A percentile compares a stretch with the other conserved stretches of the same genome.
Evolutionary conservation across 2,888 invertebrate genomes (phyloP).

Genomic region (Drosophila monieri): DNA sequence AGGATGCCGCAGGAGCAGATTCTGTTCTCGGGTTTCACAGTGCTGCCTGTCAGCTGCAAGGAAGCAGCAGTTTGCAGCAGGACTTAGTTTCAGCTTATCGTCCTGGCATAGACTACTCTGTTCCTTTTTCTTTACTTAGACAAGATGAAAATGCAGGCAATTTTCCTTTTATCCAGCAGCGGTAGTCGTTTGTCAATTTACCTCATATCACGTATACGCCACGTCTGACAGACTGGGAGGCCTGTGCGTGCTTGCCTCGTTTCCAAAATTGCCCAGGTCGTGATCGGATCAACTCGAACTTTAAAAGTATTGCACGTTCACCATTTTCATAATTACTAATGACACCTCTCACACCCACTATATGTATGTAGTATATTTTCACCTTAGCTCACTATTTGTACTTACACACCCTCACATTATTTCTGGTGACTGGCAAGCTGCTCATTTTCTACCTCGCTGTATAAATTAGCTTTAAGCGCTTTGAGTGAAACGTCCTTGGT

Average conservation of each 20-base stretch:
- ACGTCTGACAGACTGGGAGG: slow-evolving; percentile 10
- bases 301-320: slow-evolving; percentile 30
- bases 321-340: slow-evolving; percentile 33
- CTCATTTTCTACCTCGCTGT: slow-evolving; percentile 28
- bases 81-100: slow-evolving; percentile 41
- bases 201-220: slow-evolving; percentile 58
- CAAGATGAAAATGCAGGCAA: slow-evolving; percentile 40
- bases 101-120: slow-evolving; percentile 11
- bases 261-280: slow-evolving; percentile 11
- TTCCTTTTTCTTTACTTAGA: not conserved
- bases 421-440: slow-evolving; percentile 23
- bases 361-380: not conserved
- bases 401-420: slow-evolving; percentile 1
- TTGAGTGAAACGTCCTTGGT: slow-evolving; percentile 44
- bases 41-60: slow-evolving; percentile 32
- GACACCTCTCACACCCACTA: slow-evolving; percentile 12
- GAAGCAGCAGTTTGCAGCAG: slow-evolving; percentile 17
- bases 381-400: slow-evolving; percentile 7
- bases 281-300: slow-evolving; percentile 37
- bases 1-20: slow-evolving; percentile 20
- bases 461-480: slow-evolving; percentile 40
- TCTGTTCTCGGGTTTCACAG: slow-evolving; percentile 32
- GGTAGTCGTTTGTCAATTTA: slow-evolving; percentile 45
- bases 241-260: slow-evolving; percentile 24
- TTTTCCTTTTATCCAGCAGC: slow-evolving; percentile 18